These are phyloP conservation scores for Leucania comma DNA, from an alignment of 2,888 invertebrate genomes.

Conservation along the genomic window DNA sequence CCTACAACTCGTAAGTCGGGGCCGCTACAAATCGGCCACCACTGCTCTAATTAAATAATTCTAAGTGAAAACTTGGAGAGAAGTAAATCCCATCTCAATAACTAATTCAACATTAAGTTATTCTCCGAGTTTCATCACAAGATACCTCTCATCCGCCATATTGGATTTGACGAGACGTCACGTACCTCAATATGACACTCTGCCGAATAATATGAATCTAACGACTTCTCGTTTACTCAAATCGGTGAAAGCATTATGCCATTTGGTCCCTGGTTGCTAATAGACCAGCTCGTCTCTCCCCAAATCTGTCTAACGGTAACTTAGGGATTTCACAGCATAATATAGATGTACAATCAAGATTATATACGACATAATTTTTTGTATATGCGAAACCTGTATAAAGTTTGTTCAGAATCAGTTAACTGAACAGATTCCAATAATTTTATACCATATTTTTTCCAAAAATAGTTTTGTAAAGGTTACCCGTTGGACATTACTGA, in stretches of 20 bases:
- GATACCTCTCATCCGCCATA: conserved; percentile 14
- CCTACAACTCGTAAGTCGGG: too few relatives aligned
- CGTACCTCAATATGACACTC: conserved; percentile 54
- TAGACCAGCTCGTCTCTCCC: conserved; percentile 23
- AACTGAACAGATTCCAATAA: too few relatives aligned
- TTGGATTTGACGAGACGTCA: conserved; percentile 53
- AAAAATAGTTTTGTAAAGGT: too few relatives aligned
- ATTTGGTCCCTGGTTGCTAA: conserved; percentile 40
- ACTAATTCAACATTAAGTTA: conserved; percentile 1
- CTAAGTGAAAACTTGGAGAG: neutral
- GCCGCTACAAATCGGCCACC: too few relatives aligned
- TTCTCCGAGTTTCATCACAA: conserved; percentile 13
- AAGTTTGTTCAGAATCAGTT: too few relatives aligned
- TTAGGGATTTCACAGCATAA: conserved; percentile 23
- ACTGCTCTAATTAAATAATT: neutral
- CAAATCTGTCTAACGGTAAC: conserved; percentile 24
- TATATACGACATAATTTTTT: neutral
- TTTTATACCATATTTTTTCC: too few relatives aligned
- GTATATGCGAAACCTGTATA: too few relatives aligned
- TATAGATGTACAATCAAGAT: neutral
- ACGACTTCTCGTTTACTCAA: conserved; percentile 58
- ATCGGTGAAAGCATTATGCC: conserved; percentile 45
- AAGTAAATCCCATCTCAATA: neutral
- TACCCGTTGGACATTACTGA: too few relatives aligned
- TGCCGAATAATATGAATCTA: conserved; percentile 55